Evolutionary conservation across 2,888 invertebrate genomes (phyloP).

Genomic region (Luperina testacea): DNA sequence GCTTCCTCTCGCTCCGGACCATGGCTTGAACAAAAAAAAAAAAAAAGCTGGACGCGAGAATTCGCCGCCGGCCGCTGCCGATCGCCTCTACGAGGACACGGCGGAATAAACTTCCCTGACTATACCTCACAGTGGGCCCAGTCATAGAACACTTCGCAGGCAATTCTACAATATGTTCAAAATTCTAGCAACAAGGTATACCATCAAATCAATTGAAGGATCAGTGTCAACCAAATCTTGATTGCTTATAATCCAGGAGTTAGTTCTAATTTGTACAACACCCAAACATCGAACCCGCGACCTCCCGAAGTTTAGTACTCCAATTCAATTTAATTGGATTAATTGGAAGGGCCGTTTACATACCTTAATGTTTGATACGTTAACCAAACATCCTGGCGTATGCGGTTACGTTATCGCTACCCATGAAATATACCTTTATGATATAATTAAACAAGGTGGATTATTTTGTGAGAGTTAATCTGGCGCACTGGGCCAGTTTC

Average conservation of each 20-base stretch:
- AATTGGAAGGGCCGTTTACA: slow-evolving; percentile 50
- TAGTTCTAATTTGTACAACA: slow-evolving; percentile 53
- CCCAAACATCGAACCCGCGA: slow-evolving; percentile 40
- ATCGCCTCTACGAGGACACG: too few species aligned
- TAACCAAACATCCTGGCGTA: slow-evolving; percentile 24
- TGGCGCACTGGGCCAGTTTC: too few species aligned
- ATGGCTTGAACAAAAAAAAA: too few species aligned
- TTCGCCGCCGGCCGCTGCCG: too few species aligned
- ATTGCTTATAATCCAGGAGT: slow-evolving; percentile 51
- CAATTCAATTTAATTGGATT: slow-evolving; percentile 61
- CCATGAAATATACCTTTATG: neutral
- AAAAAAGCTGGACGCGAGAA: too few species aligned
- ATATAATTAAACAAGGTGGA: neutral
- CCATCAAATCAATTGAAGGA: slow-evolving; percentile 49
- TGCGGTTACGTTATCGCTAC: neutral
- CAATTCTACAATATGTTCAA: neutral
- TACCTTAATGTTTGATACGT: slow-evolving; percentile 31
- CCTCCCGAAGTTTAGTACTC: slow-evolving; percentile 38
- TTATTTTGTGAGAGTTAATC: neutral
- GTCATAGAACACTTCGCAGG: neutral
- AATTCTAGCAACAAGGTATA: slow-evolving; percentile 34
- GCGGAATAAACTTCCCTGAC: neutral
- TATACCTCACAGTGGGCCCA: neutral
- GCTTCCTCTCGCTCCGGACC: too few species aligned
- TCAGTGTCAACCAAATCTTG: slow-evolving; percentile 51